These are phyloP conservation scores for Anticlea derivata DNA, from an alignment of 2,888 invertebrate species.

Conservation along the genomic window DNA sequence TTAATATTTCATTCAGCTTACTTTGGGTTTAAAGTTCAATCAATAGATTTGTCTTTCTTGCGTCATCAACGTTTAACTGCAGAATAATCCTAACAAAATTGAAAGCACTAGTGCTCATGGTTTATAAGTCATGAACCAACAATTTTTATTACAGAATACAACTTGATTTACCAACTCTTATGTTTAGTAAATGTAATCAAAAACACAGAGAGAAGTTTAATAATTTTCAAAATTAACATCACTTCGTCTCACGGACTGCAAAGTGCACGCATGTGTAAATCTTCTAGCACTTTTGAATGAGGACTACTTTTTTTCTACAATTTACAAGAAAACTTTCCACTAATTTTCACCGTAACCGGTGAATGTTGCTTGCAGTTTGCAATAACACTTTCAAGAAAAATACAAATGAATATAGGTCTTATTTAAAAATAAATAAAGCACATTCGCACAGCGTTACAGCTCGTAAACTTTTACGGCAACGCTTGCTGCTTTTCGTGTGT, in stretches of 20 bases:
- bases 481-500: slow-evolving; percentile 80
- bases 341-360: slow-evolving; percentile 73
- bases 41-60: neutral
- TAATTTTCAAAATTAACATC: slow-evolving; percentile 66
- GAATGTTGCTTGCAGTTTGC: slow-evolving; percentile 73
- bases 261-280: slow-evolving; percentile 79
- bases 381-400: slow-evolving; percentile 53
- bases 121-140: neutral
- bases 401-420: slow-evolving; percentile 40
- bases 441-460: slow-evolving; percentile 71
- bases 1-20: no score
- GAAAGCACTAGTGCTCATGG: slow-evolving; percentile 1
- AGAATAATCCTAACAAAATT: neutral
- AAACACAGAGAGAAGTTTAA: slow-evolving; percentile 56
- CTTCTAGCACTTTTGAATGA: slow-evolving; percentile 62
- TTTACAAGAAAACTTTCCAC: slow-evolving; percentile 51
- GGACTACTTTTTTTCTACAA: slow-evolving; percentile 39
- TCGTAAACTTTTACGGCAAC: slow-evolving; percentile 66
- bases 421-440: slow-evolving; percentile 54
- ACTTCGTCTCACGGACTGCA: slow-evolving; percentile 72
- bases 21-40: no score
- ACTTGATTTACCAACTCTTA: neutral
- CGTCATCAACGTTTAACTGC: neutral
- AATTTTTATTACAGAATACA: neutral
- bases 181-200: slow-evolving; percentile 40